Evolutionary conservation across 2,888 invertebrate species (phyloP), one percentile per base, ranked within the genome.

Genomic region (Nomada flava): DNA sequence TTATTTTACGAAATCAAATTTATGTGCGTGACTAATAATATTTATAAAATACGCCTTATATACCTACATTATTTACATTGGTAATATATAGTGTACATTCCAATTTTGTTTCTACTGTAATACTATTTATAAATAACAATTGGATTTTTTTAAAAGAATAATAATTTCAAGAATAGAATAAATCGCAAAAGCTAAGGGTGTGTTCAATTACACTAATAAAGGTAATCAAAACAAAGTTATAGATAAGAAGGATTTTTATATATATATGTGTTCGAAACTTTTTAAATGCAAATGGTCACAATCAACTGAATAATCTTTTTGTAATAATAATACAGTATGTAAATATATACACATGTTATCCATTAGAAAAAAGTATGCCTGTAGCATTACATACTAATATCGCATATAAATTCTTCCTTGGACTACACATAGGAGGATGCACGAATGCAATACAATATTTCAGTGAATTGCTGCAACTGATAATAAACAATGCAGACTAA

Each of bases 311-410:
- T 71, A 59, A 73, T 86, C 72, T 76, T 77, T 86, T 87, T 83
- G 83, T 88, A 87, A 79, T 76, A 73, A 73, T 83, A 73, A 73
- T 83, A 84, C 68, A 65, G 83, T 82, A 82, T 89, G 89, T 89
- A 90, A 88, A 91, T 83, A 91, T 88, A 90, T 82, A 89, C 79
- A 80, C 83, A 77, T 76, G 59, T 78, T 85, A 86, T 82, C 84
- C 23, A 81, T 65, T 73, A 73, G 73, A 76, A 83, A 77, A 50
- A 67, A 77, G 73, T 83, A 87, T 81, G 71, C 72, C 79, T 83
- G 65, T 86, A 83, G 71, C 73, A 82, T 72, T 72, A 67, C 73
- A 71, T 85, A 76, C 13, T 62, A 81, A 67, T 88, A 82, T 78
- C 59, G 70, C 26, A 62, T 77, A 80, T 69, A 71, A 85, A 87